Evolutionary conservation across 2,888 invertebrate species (phyloP).

Genomic region (Polymixis flavicincta): DNA sequence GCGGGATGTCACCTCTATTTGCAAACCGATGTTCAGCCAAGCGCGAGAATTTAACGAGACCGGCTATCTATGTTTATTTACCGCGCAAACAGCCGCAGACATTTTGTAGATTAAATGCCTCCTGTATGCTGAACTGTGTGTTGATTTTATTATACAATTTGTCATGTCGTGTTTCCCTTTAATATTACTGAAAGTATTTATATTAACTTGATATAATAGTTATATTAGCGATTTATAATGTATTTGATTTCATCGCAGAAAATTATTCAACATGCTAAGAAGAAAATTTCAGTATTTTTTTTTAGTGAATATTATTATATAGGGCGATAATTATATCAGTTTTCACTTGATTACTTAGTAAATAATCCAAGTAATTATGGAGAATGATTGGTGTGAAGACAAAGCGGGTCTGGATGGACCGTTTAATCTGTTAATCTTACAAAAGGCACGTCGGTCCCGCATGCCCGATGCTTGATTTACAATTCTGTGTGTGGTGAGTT

Average conservation of each 20-base stretch:
- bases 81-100: slow-evolving; percentile 75
- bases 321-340: slow-evolving; percentile 6
- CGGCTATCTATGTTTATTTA: slow-evolving; percentile 71
- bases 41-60: slow-evolving; percentile 84
- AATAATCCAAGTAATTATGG: slow-evolving; percentile 46
- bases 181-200: background rate
- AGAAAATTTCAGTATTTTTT: background rate
- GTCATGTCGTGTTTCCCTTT: slow-evolving; percentile 18
- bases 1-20: slow-evolving; percentile 69
- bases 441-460: slow-evolving; percentile 49
- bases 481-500: slow-evolving; percentile 68
- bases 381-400: slow-evolving; percentile 47
- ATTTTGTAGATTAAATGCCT: slow-evolving; percentile 80
- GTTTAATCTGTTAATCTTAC: slow-evolving; percentile 66
- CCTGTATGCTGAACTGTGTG: slow-evolving; percentile 44
- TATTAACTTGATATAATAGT: background rate
- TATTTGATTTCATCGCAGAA: slow-evolving; percentile 2
- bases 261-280: background rate
- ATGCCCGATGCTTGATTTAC: slow-evolving; percentile 63
- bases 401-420: slow-evolving; percentile 46
- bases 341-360: slow-evolving; percentile 15
- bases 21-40: slow-evolving; percentile 64
- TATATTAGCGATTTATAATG: background rate
- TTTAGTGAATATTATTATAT: background rate
- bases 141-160: slow-evolving; percentile 52